These are phyloP conservation scores for Macaca mulatta DNA, from an alignment of 2,113 vertebrate genomes.

Conservation along the genomic window DNA sequence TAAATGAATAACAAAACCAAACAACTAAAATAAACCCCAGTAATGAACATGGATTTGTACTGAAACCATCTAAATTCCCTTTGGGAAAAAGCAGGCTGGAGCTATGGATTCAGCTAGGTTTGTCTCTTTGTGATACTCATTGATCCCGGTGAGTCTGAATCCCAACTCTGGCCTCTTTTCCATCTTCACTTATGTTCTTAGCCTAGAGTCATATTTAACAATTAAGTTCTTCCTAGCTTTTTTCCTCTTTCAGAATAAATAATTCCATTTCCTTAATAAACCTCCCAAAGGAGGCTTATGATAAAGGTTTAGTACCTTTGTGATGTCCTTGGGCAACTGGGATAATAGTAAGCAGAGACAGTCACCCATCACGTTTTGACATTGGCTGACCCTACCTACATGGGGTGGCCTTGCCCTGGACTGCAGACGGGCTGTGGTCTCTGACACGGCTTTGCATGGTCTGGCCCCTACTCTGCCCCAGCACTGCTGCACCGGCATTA, in stretches of 20 bases:
- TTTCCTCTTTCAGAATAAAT: neutral
- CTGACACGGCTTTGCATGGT: neutral
- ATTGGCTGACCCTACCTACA: neutral
- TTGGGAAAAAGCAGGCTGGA: neutral
- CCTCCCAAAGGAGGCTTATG: neutral
- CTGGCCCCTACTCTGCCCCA: neutral
- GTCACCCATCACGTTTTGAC: neutral
- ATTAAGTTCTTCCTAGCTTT: neutral
- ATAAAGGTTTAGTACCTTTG: neutral
- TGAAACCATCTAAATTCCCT: neutral
- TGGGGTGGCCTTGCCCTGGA: neutral
- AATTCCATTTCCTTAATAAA: conserved; percentile 35
- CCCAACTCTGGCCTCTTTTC: neutral
- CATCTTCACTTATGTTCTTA: neutral
- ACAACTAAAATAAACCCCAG: neutral
- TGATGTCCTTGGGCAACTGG: neutral
- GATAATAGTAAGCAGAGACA: neutral
- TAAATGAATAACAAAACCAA: neutral
- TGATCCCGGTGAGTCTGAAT: neutral
- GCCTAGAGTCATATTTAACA: neutral
- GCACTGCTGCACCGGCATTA: neutral
- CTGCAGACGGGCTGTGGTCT: neutral
- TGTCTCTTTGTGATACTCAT: neutral
- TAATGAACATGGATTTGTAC: neutral
- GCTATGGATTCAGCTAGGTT: neutral